Conservation (phyloP, 2,888 invertebrate species). For the Margaritifera margaritifera region DNA sequence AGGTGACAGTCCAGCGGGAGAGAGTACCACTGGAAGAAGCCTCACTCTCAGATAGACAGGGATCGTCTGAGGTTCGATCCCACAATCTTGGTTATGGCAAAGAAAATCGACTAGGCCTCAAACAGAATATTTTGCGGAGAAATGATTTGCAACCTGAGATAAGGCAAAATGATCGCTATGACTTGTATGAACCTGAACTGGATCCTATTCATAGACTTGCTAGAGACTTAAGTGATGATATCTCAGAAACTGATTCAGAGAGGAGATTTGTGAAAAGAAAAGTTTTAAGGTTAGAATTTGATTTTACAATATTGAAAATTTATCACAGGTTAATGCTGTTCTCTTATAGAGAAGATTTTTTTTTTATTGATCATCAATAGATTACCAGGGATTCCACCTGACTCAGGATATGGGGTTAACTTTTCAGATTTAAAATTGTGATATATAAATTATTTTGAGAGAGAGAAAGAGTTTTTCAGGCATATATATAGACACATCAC, state of each 20-base stretch:
- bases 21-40: slow-evolving; percentile 45
- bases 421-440: too few relatives aligned
- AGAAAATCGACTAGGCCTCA: background rate
- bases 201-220: slow-evolving; percentile 29
- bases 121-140: background rate
- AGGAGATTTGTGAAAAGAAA: slow-evolving; percentile 59
- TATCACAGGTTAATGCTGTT: too few relatives aligned
- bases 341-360: too few relatives aligned
- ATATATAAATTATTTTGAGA: too few relatives aligned
- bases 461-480: too few relatives aligned
- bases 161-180: background rate
- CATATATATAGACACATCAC: too few relatives aligned
- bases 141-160: background rate
- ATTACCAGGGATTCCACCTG: too few relatives aligned
- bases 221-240: slow-evolving; percentile 33
- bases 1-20: slow-evolving; percentile 12
- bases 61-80: too few relatives aligned
- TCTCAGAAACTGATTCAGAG: slow-evolving; percentile 58
- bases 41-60: slow-evolving; percentile 8
- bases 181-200: background rate
- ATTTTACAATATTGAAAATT: too few relatives aligned
- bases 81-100: background rate
- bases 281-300: slow-evolving; percentile 52
- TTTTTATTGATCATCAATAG: too few relatives aligned
- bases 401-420: too few relatives aligned